phyloP scores from a whole-genome alignment of 2,888 invertebrate genomes.

The Patella caerulea region DNA sequence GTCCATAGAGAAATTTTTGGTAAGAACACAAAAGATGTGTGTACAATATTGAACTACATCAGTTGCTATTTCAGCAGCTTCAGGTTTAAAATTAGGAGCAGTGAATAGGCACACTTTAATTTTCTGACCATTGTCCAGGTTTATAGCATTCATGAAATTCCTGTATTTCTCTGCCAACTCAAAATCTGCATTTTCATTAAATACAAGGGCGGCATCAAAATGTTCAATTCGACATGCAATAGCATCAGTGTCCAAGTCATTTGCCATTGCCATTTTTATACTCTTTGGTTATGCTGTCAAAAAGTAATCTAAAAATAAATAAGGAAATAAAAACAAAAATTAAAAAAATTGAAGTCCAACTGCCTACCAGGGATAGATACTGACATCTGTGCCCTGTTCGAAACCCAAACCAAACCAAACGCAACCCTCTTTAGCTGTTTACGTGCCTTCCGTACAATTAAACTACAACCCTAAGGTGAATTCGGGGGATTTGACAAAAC shows the following conservation, averaged over 20 bases:
- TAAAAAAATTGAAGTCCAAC: no score
- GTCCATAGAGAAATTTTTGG: not conserved
- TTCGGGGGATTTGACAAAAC: no score
- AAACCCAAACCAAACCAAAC: no score
- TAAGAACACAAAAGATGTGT: conserved; percentile 11
- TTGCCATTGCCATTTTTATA: no score
- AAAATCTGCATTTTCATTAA: not conserved
- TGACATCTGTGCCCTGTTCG: no score
- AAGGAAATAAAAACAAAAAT: no score
- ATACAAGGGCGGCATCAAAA: conserved; percentile 21
- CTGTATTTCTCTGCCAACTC: conserved; percentile 24
- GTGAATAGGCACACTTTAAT: conserved; percentile 1
- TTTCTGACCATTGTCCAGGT: not conserved
- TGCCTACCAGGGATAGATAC: no score
- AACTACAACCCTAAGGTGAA: no score
- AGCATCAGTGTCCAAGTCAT: not conserved
- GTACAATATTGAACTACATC: not conserved
- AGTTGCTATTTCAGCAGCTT: not conserved
- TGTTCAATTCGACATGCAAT: not conserved
- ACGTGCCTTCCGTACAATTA: no score
- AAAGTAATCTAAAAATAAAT: no score
- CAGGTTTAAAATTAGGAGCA: not conserved
- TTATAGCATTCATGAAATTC: conserved; percentile 11
- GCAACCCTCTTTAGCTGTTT: no score
- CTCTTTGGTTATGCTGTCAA: no score